phyloP scores from a whole-genome alignment of 2,113 vertebrate genomes.

The Eurypyga helias region DNA sequence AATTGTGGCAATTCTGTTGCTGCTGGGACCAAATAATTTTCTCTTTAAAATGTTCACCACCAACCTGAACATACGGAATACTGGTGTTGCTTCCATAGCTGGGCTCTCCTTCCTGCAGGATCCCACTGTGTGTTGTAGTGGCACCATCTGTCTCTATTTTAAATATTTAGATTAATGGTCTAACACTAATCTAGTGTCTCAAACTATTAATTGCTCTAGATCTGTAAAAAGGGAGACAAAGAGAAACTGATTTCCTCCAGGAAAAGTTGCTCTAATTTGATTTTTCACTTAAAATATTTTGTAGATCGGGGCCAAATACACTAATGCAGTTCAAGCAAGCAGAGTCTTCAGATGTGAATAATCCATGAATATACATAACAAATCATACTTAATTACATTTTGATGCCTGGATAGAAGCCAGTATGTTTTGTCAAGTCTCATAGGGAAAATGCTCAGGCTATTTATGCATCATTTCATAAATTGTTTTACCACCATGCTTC shows the following conservation, averaged over 20 bases:
- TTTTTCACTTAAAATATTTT: conserved; percentile 45
- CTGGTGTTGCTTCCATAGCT: not conserved
- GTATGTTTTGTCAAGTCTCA: conserved; percentile 35
- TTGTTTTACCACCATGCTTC: conserved; percentile 37
- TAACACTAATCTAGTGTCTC: conserved; percentile 48
- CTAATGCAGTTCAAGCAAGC: not conserved
- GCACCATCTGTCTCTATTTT: conserved; percentile 60
- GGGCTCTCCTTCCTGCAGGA: not conserved
- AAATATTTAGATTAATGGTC: conserved; percentile 64
- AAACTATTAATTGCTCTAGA: conserved; percentile 59
- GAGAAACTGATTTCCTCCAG: not conserved
- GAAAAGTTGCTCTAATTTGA: conserved; percentile 21
- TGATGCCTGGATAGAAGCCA: conserved; percentile 55
- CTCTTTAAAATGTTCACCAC: not conserved
- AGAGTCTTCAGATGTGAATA: conserved; percentile 34
- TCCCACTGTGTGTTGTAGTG: not conserved
- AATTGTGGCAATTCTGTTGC: not conserved
- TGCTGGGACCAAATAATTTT: not conserved
- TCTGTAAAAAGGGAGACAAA: not conserved
- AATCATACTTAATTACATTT: conserved; percentile 64
- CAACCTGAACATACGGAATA: conserved; percentile 40
- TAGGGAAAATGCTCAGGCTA: conserved; percentile 10
- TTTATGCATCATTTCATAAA: conserved; percentile 60
- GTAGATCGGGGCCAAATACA: conserved; percentile 10
- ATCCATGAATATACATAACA: conserved; percentile 58